Evolutionary conservation across 2,113 vertebrate species (phyloP).

Genomic region (Etheostoma spectabile): DNA sequence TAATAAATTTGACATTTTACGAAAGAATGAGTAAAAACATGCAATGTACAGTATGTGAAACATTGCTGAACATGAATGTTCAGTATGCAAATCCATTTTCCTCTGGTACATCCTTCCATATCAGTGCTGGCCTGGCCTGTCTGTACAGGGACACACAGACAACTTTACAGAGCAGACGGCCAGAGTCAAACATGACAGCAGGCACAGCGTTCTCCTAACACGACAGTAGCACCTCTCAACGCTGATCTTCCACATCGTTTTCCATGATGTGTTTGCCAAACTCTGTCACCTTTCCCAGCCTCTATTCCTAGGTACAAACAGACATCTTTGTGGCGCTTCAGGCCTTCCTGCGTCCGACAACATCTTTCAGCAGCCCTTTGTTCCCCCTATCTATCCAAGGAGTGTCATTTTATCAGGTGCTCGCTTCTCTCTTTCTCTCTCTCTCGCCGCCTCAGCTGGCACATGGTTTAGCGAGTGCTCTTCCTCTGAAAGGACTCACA

Average conservation of each 20-base stretch:
- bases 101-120: neutral
- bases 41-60: neutral
- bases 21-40: neutral
- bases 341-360: constrained; percentile 33
- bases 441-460: constrained; percentile 17
- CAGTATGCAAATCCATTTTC: neutral
- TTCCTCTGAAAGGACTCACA: constrained; percentile 1
- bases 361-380: constrained; percentile 49
- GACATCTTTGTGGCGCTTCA: constrained; percentile 15
- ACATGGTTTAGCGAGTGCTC: constrained; percentile 46
- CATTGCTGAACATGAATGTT: neutral
- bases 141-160: neutral
- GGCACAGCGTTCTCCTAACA: neutral
- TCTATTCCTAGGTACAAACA: constrained; percentile 35
- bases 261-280: constrained; percentile 36
- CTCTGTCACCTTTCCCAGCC: constrained; percentile 31
- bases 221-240: constrained; percentile 2
- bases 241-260: constrained; percentile 23
- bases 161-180: neutral
- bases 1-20: neutral
- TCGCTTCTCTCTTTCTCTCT: constrained; percentile 49
- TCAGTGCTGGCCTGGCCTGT: constrained; percentile 2
- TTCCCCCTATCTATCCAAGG: constrained; percentile 39
- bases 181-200: constrained; percentile 24
- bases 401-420: constrained; percentile 77